Evolutionary conservation across 53 echinoderm and acorn worm genomes (phyloP).

Genomic region (Paracentrotus lividus): DNA sequence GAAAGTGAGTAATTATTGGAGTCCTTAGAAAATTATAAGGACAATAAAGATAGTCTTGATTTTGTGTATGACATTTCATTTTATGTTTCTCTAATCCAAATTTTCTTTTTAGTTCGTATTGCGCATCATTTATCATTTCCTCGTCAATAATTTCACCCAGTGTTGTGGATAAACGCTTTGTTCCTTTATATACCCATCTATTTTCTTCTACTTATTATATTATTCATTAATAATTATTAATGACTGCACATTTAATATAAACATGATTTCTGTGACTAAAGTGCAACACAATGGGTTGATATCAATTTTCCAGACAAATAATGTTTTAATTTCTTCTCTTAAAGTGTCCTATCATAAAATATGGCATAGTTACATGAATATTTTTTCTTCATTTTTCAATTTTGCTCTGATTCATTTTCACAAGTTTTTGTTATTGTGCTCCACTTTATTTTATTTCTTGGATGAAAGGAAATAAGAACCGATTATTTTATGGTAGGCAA

Average conservation of each 20-base stretch:
- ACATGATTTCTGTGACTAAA: too few species aligned
- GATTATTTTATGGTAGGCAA: neutral
- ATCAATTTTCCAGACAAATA: too few species aligned
- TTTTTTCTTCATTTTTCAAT: neutral
- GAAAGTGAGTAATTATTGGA: neutral
- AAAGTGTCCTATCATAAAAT: too few species aligned
- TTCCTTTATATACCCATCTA: neutral
- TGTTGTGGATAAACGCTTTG: neutral
- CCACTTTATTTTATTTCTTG: neutral
- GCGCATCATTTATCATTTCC: slow-evolving; percentile 10
- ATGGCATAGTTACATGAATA: neutral
- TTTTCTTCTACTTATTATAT: too few species aligned
- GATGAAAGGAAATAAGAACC: neutral
- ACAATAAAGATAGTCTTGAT: neutral
- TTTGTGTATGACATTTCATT: neutral
- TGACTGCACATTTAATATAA: too few species aligned
- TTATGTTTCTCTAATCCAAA: neutral
- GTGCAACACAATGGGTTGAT: too few species aligned
- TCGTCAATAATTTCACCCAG: neutral
- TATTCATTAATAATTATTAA: too few species aligned
- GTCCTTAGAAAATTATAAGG: neutral
- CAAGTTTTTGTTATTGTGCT: neutral
- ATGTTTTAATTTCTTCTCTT: too few species aligned
- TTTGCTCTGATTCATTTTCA: neutral
- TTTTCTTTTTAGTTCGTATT: neutral